Percentiles rank a stretch among this genome's conserved stretches.
Conservation (phyloP, 2,113 vertebrate species). For the Tragelaphus imberbis region DNA sequence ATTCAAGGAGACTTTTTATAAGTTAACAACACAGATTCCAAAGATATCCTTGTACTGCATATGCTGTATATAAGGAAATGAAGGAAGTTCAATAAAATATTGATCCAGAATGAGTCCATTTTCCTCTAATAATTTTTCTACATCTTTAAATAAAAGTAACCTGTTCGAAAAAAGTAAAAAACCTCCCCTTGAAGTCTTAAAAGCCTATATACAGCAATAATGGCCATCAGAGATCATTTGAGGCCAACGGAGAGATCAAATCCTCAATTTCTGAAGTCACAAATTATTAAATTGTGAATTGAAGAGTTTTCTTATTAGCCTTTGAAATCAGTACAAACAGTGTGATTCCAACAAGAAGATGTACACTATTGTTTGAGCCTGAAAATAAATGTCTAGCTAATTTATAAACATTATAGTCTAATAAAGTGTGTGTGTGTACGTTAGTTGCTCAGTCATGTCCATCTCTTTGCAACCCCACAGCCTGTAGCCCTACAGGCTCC, state of each 20-base stretch:
- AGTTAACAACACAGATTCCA: neutral
- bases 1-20: neutral
- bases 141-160: neutral
- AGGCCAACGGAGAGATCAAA: neutral
- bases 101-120: neutral
- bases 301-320: neutral
- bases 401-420: neutral
- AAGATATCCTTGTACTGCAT: neutral
- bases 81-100: neutral
- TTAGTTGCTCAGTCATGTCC: neutral
- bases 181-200: neutral
- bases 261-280: neutral
- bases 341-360: neutral
- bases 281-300: neutral
- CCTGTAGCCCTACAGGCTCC: neutral
- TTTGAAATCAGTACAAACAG: neutral
- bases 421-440: neutral
- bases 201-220: neutral
- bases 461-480: neutral
- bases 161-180: neutral
- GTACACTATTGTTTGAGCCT: neutral
- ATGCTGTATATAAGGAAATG: neutral
- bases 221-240: neutral
- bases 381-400: neutral
- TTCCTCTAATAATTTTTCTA: neutral